Evolutionary conservation across 2,888 invertebrate species (phyloP).

Genomic region (Ommatoiulus sabulosus): DNA sequence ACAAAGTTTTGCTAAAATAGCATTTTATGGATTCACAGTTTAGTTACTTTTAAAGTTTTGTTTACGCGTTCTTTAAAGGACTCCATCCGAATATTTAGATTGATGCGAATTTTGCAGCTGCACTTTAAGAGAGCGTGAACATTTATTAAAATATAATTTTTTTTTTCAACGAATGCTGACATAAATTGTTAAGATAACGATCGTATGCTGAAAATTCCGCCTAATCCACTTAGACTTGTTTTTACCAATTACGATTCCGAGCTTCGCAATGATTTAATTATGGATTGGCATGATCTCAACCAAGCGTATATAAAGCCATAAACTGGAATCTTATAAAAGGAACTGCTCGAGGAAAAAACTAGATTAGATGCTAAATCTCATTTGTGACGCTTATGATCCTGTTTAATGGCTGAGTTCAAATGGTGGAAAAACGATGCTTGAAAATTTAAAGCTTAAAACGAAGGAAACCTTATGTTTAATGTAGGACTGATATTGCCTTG

Average conservation of each 20-base stretch:
- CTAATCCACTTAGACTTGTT: slow-evolving; percentile 5
- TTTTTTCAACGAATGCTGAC: not conserved
- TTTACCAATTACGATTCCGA: not conserved
- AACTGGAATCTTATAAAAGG: not conserved
- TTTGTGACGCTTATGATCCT: not conserved
- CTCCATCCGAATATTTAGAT: not conserved
- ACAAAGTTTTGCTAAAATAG: too few species aligned
- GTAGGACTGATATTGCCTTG: too few species aligned
- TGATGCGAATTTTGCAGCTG: not conserved
- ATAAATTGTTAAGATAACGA: not conserved
- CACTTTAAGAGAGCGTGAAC: not conserved
- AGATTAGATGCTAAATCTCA: not conserved
- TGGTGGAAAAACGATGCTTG: not conserved
- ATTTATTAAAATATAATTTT: not conserved
- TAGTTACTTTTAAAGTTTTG: too few species aligned
- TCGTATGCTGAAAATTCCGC: not conserved
- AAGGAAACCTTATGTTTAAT: too few species aligned
- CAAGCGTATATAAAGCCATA: not conserved
- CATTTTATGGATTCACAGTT: too few species aligned
- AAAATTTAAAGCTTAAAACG: too few species aligned
- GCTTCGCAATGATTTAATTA: not conserved
- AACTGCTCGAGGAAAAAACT: not conserved
- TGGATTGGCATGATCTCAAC: slow-evolving; percentile 2
- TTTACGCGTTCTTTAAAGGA: not conserved
- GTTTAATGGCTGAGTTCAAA: not conserved